Evolutionary conservation across 2,113 vertebrate species (phyloP).

Genomic region (Ciconia stormi): DNA sequence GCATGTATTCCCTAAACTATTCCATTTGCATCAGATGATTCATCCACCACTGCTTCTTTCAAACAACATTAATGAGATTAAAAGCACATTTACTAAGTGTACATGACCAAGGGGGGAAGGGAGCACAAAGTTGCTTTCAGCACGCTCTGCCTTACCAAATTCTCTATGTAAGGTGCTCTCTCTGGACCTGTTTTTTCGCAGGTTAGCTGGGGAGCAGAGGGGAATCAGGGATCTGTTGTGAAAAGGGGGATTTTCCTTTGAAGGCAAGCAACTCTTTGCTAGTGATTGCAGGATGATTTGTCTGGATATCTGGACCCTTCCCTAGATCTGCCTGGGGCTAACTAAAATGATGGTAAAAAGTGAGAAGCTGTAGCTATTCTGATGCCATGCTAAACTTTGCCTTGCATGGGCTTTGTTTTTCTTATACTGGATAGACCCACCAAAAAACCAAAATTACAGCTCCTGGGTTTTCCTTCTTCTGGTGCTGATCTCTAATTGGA

Average conservation of each 20-base stretch:
- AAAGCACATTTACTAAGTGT: slow-evolving; percentile 35
- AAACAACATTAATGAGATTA: slow-evolving; percentile 40
- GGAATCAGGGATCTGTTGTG: not conserved
- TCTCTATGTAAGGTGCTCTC: not conserved
- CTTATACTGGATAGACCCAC: not conserved
- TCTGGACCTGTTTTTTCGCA: not conserved
- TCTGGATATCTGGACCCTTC: not conserved
- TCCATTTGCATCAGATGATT: slow-evolving; percentile 64
- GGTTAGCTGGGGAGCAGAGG: not conserved
- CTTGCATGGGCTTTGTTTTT: not conserved
- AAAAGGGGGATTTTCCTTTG: not conserved
- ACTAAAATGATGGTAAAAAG: not conserved
- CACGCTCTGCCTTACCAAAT: not conserved
- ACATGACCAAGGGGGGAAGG: not conserved
- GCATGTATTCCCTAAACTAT: slow-evolving; percentile 53
- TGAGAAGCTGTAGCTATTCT: not conserved
- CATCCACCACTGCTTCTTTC: slow-evolving; percentile 26
- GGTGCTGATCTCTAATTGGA: not conserved
- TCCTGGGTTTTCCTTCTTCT: not conserved
- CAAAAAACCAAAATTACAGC: not conserved
- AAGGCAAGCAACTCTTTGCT: not conserved
- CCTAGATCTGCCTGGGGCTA: not conserved
- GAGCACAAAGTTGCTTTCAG: not conserved
- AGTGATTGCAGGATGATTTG: not conserved
- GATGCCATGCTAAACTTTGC: not conserved